Conservation (phyloP, 2,797 vertebrate genomes). For the Synaphobranchus kaupii region DNA sequence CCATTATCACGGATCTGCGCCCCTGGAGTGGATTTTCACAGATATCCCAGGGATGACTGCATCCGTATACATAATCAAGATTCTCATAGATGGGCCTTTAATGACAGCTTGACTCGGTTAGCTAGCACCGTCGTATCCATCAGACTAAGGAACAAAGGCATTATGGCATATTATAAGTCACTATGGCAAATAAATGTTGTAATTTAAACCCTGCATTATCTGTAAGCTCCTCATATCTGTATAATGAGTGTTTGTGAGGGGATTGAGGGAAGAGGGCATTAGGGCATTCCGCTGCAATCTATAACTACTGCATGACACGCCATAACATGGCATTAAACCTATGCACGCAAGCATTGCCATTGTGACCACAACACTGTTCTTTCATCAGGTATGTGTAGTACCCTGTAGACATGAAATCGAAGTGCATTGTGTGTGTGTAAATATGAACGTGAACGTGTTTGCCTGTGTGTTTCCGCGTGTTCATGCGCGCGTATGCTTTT, state of each 20-base stretch:
- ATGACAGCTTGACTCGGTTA: slow-evolving; percentile 11
- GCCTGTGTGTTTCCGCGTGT: background rate
- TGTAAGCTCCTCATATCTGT: background rate
- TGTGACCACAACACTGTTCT: background rate
- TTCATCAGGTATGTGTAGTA: background rate
- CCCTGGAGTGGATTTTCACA: background rate
- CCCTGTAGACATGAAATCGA: background rate
- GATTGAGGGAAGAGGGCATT: background rate
- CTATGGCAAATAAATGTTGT: background rate
- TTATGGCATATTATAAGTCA: background rate
- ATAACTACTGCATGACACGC: background rate
- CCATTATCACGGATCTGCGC: background rate
- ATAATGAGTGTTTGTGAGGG: background rate
- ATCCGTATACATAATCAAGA: slow-evolving; percentile 8
- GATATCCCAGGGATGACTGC: slow-evolving; percentile 11
- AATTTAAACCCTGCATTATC: background rate
- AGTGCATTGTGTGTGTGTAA: background rate
- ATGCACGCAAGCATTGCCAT: background rate
- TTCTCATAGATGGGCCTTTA: background rate
- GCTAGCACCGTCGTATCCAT: background rate
- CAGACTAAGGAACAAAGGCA: background rate
- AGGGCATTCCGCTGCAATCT: background rate
- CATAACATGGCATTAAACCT: background rate
- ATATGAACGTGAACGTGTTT: background rate
- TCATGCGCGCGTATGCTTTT: background rate